These are phyloP conservation scores for Hydractinia echinata DNA, from an alignment of 30 jellyfish, hydroid and myxozoan genomes.

Conservation along the genomic window DNA sequence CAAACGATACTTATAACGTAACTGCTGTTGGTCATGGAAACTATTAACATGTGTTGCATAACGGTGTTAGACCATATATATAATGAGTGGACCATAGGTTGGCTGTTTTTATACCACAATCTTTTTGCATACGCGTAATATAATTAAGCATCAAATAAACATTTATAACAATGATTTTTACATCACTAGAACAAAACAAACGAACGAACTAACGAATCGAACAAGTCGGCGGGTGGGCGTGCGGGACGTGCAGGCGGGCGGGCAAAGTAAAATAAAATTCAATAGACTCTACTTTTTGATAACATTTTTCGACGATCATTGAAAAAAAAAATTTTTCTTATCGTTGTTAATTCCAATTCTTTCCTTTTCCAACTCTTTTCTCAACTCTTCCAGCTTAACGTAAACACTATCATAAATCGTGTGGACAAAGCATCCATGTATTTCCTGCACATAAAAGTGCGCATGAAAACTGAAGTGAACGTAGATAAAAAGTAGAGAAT, in stretches of 20 bases:
- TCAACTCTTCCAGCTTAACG: not conserved
- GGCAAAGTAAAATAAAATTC: not conserved
- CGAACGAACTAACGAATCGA: not conserved
- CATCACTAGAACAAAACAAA: not conserved
- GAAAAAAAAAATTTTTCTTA: constrained; percentile 24
- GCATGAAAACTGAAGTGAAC: not conserved
- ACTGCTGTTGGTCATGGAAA: no score
- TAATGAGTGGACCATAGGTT: no score
- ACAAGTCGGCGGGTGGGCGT: not conserved
- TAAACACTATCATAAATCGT: constrained; percentile 24
- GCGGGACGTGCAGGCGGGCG: not conserved
- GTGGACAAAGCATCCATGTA: constrained; percentile 20
- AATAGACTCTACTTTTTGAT: constrained; percentile 24
- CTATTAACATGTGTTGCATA: no score
- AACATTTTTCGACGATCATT: constrained; percentile 38
- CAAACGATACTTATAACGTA: no score
- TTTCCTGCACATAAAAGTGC: constrained; percentile 15
- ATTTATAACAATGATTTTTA: no score
- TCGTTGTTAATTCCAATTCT: constrained; percentile 29
- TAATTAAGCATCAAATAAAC: no score
- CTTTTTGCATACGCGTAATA: no score
- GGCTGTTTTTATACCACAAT: no score
- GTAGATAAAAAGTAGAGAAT: not conserved
- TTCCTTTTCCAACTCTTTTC: constrained; percentile 31
- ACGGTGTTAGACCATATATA: no score